phyloP scores from a whole-genome alignment of 2,888 invertebrate genomes.

The Amphipoea lucens region DNA sequence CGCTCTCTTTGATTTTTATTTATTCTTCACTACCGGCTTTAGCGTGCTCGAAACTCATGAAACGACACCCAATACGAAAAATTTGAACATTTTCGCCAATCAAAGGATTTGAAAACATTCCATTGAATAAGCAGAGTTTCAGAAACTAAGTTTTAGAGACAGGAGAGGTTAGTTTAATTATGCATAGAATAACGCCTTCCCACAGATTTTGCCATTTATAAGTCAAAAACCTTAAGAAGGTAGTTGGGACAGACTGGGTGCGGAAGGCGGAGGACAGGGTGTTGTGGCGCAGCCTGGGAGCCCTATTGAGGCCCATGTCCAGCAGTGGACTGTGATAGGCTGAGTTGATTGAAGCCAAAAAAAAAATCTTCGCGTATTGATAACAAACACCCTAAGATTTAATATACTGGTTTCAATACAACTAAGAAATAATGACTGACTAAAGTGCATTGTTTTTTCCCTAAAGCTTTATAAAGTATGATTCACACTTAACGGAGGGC shows the following conservation, averaged over 20 bases:
- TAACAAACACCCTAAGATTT: neutral
- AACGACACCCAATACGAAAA: neutral
- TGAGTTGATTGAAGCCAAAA: too few species aligned
- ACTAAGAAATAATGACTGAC: neutral
- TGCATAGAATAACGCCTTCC: neutral
- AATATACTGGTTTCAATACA: neutral
- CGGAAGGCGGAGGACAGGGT: too few species aligned
- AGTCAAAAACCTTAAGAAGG: neutral
- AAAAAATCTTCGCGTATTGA: neutral
- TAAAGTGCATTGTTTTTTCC: neutral
- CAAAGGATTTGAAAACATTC: neutral
- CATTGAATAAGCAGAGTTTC: neutral
- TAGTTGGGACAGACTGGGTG: too few species aligned
- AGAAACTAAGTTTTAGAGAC: neutral
- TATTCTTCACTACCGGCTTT: neutral
- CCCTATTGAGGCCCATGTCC: too few species aligned
- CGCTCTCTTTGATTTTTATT: neutral
- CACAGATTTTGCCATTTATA: neutral
- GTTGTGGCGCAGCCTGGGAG: too few species aligned
- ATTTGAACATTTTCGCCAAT: neutral
- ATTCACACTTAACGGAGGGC: conserved; percentile 6
- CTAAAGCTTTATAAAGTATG: neutral
- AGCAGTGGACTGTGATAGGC: too few species aligned
- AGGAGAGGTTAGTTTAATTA: neutral
- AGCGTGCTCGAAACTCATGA: neutral